Conservation (phyloP, 2,888 invertebrate genomes). For the Periphyllus acericola region DNA sequence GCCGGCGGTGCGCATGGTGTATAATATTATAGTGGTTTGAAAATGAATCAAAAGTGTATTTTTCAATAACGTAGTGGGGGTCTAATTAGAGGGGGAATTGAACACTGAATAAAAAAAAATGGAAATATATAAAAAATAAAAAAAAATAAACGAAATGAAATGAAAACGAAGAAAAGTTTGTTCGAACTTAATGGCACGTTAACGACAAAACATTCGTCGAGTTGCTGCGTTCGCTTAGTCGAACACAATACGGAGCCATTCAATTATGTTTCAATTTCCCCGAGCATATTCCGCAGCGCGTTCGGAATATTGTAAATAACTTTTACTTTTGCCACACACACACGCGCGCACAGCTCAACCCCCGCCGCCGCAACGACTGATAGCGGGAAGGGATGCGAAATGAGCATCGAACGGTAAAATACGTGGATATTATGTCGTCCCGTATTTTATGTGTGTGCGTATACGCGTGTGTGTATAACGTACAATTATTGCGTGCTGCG, state of each 20-base stretch:
- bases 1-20: background rate
- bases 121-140: constrained; percentile 28
- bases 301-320: constrained; percentile 59
- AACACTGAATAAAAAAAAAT: constrained; percentile 23
- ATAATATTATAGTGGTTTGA: constrained; percentile 13
- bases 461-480: background rate
- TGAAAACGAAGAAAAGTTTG: constrained; percentile 41
- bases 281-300: constrained; percentile 36
- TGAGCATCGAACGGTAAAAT: constrained; percentile 59
- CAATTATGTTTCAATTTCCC: constrained; percentile 61
- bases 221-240: constrained; percentile 53
- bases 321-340: constrained; percentile 36
- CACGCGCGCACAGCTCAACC: background rate
- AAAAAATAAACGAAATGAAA: constrained; percentile 13
- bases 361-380: background rate
- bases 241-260: constrained; percentile 60
- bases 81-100: constrained; percentile 58
- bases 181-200: constrained; percentile 61
- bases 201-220: constrained; percentile 60
- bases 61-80: constrained; percentile 50
- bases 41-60: constrained; percentile 58
- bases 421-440: constrained; percentile 52
- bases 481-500: constrained; percentile 29
- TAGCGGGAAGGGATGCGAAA: constrained; percentile 8
- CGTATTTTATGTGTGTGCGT: constrained; percentile 21